Evolutionary conservation across 2,888 invertebrate species (phyloP).

Genomic region (Chrysomela aeneicollis): DNA sequence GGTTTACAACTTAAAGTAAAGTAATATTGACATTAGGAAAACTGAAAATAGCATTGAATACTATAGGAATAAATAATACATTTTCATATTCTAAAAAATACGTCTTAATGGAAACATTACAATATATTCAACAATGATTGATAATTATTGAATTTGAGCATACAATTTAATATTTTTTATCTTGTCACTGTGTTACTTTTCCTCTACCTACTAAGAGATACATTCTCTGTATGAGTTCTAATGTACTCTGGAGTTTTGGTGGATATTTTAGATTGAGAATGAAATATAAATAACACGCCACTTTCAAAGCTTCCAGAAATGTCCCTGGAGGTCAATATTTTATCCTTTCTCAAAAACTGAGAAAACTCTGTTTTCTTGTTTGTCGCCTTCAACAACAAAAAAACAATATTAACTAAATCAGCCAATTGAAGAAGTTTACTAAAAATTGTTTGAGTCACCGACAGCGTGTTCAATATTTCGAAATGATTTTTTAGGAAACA

Average conservation of each 20-base stretch:
- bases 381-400: not conserved
- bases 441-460: too few relatives aligned
- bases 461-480: too few relatives aligned
- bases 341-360: too few relatives aligned
- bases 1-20: too few relatives aligned
- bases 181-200: not conserved
- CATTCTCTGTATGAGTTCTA: not conserved
- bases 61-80: too few relatives aligned
- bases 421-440: too few relatives aligned
- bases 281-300: not conserved
- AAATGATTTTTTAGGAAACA: too few relatives aligned
- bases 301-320: constrained; percentile 6
- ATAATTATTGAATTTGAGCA: not conserved
- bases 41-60: too few relatives aligned
- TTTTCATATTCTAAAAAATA: too few relatives aligned
- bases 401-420: too few relatives aligned
- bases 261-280: not conserved
- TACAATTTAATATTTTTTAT: not conserved
- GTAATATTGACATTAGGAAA: too few relatives aligned
- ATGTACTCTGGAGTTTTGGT: constrained; percentile 4
- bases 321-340: not conserved
- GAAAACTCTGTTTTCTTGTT: constrained; percentile 1
- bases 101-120: too few relatives aligned
- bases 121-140: not conserved
- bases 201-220: not conserved